These are phyloP conservation scores for Tapera naevia DNA, from an alignment of 2,797 vertebrate genomes.

Conservation along the genomic window DNA sequence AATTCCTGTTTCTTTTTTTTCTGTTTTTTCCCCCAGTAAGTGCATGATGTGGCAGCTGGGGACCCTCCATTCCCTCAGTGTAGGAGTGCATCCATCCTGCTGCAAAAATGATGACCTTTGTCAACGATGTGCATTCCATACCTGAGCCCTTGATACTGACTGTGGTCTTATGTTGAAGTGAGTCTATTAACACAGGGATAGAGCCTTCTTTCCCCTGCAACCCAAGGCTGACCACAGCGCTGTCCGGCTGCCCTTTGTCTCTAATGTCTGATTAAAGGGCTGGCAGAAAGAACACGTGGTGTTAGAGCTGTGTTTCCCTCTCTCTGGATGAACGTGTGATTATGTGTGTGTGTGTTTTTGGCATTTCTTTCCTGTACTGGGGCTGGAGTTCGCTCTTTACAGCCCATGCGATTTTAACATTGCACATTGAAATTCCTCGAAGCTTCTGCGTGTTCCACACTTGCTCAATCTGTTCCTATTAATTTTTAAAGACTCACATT, in stretches of 20 bases:
- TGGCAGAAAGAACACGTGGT: background rate
- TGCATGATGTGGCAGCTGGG: background rate
- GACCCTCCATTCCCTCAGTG: background rate
- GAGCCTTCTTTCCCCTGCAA: background rate
- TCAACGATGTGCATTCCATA: rapidly evolving
- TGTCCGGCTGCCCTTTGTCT: background rate
- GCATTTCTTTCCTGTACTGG: rapidly evolving
- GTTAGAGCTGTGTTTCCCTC: background rate
- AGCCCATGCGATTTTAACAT: rapidly evolving
- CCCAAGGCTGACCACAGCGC: background rate
- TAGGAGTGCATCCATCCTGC: background rate
- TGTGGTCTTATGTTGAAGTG: background rate
- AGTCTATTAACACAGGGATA: background rate
- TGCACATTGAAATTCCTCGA: background rate
- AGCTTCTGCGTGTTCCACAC: background rate
- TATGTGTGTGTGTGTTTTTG: background rate
- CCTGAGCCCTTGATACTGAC: background rate
- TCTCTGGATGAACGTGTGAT: background rate
- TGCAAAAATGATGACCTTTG: background rate
- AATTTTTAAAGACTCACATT: background rate
- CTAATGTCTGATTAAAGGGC: background rate
- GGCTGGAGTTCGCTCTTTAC: background rate
- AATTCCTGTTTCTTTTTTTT: background rate
- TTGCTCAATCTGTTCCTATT: slow-evolving; percentile 7
- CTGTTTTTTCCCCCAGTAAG: background rate